Evolutionary conservation across 2,888 invertebrate genomes (phyloP).

Genomic region (Drosophila subsilvestris): DNA sequence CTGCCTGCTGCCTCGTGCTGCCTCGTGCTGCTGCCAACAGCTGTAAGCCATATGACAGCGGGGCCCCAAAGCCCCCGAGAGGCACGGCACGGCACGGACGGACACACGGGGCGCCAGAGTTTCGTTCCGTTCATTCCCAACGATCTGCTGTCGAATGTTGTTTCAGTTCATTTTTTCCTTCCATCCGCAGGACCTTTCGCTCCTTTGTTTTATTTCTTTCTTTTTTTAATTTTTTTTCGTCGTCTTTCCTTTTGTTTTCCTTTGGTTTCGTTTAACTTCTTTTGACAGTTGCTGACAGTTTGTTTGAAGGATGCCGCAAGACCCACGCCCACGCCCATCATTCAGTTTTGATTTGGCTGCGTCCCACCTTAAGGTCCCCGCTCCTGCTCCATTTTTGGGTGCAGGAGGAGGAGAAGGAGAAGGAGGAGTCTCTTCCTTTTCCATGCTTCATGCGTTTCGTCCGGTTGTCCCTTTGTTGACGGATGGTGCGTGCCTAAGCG

Average conservation of each 20-base stretch:
- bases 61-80: slow-evolving; percentile 4
- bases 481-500: slow-evolving; percentile 51
- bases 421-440: not conserved
- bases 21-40: slow-evolving; percentile 22
- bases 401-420: too few relatives aligned
- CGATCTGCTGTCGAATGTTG: slow-evolving; percentile 43
- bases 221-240: slow-evolving; percentile 37
- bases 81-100: not conserved
- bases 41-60: slow-evolving; percentile 28
- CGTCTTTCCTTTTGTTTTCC: slow-evolving; percentile 26
- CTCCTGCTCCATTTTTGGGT: not conserved
- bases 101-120: slow-evolving; percentile 1
- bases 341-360: slow-evolving; percentile 47
- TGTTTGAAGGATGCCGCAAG: slow-evolving; percentile 68
- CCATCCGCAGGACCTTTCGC: not conserved
- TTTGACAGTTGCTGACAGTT: slow-evolving; percentile 79
- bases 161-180: slow-evolving; percentile 10
- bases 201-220: slow-evolving; percentile 38
- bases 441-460: not conserved
- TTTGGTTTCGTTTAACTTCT: slow-evolving; percentile 76
- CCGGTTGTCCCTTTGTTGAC: slow-evolving; percentile 18
- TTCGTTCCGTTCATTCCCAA: not conserved
- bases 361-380: slow-evolving; percentile 19
- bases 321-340: slow-evolving; percentile 27
- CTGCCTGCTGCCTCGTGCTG: not conserved